These are phyloP conservation scores for Argyresthia goedartella DNA, from an alignment of 2,888 invertebrate species.

Conservation along the genomic window DNA sequence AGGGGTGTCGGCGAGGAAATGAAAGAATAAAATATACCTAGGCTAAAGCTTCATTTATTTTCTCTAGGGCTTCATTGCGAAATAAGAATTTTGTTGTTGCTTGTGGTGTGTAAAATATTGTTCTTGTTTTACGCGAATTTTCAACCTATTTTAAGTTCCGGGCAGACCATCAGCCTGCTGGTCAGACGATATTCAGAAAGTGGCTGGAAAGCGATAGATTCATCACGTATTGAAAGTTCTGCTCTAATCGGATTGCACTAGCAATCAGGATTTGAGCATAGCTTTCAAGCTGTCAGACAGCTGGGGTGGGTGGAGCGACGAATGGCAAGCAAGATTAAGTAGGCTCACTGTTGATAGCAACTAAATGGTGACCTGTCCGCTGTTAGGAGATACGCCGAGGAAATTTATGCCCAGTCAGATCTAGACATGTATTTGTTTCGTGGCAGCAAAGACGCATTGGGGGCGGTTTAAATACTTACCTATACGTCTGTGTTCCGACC, in stretches of 20 bases:
- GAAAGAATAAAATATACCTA: slow-evolving; percentile 1
- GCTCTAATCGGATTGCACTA: too few relatives aligned
- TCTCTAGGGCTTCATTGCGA: too few relatives aligned
- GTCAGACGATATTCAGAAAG: too few relatives aligned
- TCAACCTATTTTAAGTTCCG: too few relatives aligned
- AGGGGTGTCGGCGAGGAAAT: neutral
- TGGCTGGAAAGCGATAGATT: too few relatives aligned
- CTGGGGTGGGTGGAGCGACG: neutral
- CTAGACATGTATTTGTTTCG: neutral
- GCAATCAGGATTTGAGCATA: neutral
- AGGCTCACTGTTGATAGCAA: neutral
- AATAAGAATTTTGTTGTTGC: too few relatives aligned
- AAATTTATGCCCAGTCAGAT: neutral
- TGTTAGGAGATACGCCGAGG: neutral
- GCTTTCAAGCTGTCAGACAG: neutral
- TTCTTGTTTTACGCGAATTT: too few relatives aligned
- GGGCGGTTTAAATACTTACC: neutral
- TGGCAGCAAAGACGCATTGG: slow-evolving; percentile 1
- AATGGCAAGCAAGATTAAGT: neutral
- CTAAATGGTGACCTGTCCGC: neutral
- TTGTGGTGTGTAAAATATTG: too few relatives aligned
- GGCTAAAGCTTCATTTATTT: neutral
- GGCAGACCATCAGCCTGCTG: too few relatives aligned
- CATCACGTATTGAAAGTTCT: too few relatives aligned
- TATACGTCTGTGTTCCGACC: too few relatives aligned